These are phyloP conservation scores for Actinopyga echinites DNA, from an alignment of 53 echinoderm and acorn worm genomes.

Conservation along the genomic window DNA sequence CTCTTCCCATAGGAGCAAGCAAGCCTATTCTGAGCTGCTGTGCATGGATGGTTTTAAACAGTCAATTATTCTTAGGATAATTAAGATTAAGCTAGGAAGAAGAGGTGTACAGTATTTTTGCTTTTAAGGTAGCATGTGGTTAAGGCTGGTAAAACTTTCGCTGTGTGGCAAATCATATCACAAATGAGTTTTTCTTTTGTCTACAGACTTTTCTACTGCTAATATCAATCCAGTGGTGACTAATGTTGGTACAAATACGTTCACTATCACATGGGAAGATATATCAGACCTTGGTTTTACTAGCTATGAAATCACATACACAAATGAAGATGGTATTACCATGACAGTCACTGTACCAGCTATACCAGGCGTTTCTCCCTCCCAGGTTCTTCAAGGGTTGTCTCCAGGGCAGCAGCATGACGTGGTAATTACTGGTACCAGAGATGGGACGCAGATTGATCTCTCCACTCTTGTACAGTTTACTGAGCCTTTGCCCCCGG, in stretches of 20 bases:
- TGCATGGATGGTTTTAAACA: not conserved
- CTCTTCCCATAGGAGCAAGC: no score
- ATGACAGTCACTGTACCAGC: constrained; percentile 5
- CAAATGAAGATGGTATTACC: not conserved
- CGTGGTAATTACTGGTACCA: constrained; percentile 4
- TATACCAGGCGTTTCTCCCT: not conserved
- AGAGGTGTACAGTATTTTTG: not conserved
- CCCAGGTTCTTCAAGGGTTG: not conserved
- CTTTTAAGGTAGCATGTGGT: no score
- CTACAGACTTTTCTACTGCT: constrained; percentile 2
- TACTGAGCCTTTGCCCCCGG: constrained; percentile 9
- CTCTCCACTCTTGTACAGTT: not conserved
- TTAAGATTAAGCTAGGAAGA: not conserved
- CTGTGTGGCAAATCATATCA: no score
- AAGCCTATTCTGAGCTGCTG: no score
- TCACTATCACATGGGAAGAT: constrained; percentile 29
- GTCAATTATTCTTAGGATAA: not conserved
- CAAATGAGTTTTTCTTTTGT: no score
- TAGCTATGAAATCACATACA: not conserved
- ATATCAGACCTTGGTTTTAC: constrained; percentile 12
- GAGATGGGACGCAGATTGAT: not conserved
- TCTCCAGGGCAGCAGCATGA: constrained; percentile 9
- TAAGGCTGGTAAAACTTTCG: no score
- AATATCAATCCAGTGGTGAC: constrained; percentile 11
- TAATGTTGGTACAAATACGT: constrained; percentile 11